Evolutionary conservation across 2,113 vertebrate species (phyloP).

Genomic region (Hyperoodon ampullatus): DNA sequence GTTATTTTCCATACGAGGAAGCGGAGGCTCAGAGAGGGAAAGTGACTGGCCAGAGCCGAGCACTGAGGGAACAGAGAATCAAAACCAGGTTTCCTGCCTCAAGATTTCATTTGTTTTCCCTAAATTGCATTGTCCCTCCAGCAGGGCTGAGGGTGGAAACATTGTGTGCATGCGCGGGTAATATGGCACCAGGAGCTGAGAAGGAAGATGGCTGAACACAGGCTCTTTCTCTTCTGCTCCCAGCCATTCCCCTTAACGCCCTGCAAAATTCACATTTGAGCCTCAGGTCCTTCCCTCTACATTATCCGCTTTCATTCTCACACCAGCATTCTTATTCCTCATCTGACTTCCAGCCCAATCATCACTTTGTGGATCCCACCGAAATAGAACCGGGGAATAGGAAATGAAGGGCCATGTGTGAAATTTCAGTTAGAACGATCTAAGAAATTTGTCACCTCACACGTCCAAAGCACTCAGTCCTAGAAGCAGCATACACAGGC

Average conservation of each 20-base stretch:
- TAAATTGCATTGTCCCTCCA: not conserved
- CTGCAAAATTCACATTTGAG: not conserved
- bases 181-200: not conserved
- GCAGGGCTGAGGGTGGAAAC: not conserved
- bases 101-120: not conserved
- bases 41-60: not conserved
- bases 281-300: not conserved
- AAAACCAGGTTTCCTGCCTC: slow-evolving; percentile 39
- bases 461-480: not conserved
- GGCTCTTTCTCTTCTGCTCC: not conserved
- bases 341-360: slow-evolving; percentile 35
- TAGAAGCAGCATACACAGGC: not conserved
- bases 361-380: not conserved
- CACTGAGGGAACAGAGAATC: not conserved
- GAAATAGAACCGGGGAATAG: slow-evolving; percentile 32
- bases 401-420: slow-evolving; percentile 16
- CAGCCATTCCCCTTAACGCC: not conserved
- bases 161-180: not conserved
- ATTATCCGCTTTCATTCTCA: slow-evolving; percentile 11
- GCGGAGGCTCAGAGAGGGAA: slow-evolving; percentile 18
- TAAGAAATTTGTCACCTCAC: not conserved
- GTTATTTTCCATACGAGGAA: slow-evolving; percentile 24
- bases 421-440: slow-evolving; percentile 23
- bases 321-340: not conserved
- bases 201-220: not conserved